Evolutionary conservation across 1,140 invertebrate species (phyloP).

Genomic region (Chlorops oryzae): DNA sequence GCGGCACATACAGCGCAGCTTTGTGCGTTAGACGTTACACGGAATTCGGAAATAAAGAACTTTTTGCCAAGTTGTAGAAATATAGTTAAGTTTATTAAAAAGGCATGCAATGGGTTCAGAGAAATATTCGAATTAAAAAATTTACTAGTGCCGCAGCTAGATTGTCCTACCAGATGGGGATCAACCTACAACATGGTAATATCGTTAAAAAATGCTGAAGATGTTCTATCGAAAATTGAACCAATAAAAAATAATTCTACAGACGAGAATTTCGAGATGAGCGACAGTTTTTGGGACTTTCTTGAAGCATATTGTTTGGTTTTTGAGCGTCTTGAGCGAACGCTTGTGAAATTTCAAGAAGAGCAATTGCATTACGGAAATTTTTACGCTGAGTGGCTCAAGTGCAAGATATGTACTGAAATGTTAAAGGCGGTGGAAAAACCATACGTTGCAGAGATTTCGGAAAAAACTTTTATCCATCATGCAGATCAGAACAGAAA

Average conservation of each 20-base stretch:
- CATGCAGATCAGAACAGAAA: neutral
- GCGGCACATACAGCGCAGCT: slow-evolving; percentile 6
- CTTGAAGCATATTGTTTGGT: neutral
- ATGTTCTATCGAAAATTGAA: neutral
- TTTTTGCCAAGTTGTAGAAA: neutral
- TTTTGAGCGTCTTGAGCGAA: neutral
- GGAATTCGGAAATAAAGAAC: neutral
- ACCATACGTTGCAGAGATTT: too few species aligned
- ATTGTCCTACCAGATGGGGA: slow-evolving; percentile 9
- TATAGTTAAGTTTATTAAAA: neutral
- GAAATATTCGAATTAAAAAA: slow-evolving; percentile 2
- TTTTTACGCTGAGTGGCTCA: slow-evolving; percentile 10
- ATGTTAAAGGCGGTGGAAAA: slow-evolving; percentile 6
- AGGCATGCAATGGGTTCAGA: neutral
- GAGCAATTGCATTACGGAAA: slow-evolving; percentile 9
- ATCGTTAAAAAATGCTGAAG: neutral
- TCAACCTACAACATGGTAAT: slow-evolving; percentile 6
- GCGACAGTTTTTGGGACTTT: slow-evolving; percentile 1
- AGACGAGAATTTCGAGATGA: neutral
- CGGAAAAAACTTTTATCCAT: slow-evolving; percentile 6
- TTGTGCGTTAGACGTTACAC: neutral
- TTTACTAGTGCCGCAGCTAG: slow-evolving; percentile 2
- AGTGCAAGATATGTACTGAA: slow-evolving; percentile 5
- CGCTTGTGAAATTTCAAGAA: neutral
- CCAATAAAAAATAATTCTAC: neutral